phyloP scores from a whole-genome alignment of 1,140 invertebrate species.

The Aphaenogaster floridana region DNA sequence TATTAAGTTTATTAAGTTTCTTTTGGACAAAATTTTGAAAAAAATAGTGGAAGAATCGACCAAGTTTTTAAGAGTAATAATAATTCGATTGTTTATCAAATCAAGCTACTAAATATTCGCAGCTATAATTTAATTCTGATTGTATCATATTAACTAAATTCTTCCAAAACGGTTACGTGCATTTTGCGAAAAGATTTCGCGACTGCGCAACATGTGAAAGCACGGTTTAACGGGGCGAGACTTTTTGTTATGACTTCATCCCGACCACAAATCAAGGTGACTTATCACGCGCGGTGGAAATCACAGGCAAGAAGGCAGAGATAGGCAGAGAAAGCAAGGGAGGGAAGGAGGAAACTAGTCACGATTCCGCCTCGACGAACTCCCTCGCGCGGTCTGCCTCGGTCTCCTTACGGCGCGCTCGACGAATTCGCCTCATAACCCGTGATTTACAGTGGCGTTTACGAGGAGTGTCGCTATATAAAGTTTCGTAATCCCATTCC shows the following conservation, averaged over 20 bases:
- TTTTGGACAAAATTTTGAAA: neutral
- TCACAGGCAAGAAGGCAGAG: slow-evolving; percentile 21
- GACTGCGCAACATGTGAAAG: slow-evolving; percentile 3
- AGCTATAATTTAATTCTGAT: neutral
- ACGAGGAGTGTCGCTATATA: slow-evolving; percentile 50
- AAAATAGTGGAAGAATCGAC: neutral
- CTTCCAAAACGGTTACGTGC: neutral
- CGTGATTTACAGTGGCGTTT: slow-evolving; percentile 63
- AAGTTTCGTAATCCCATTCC: slow-evolving; percentile 49
- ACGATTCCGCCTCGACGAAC: slow-evolving; percentile 42
- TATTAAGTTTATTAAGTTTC: neutral
- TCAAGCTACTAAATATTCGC: neutral
- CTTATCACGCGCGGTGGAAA: slow-evolving; percentile 46
- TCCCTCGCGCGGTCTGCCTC: slow-evolving; percentile 19
- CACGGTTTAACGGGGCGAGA: neutral
- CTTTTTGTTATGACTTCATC: slow-evolving; percentile 33
- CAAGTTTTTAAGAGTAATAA: neutral
- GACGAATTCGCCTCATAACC: slow-evolving; percentile 58
- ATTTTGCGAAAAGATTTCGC: neutral
- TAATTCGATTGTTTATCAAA: neutral
- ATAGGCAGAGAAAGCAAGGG: neutral
- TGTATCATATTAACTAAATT: neutral
- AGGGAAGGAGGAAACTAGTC: slow-evolving; percentile 56
- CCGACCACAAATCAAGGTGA: slow-evolving; percentile 41
- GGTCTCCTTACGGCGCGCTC: slow-evolving; percentile 1